Base-by-base conservation (phyloP, 2,797 vertebrate genomes). In the Spondyliosoma cantharus region DNA sequence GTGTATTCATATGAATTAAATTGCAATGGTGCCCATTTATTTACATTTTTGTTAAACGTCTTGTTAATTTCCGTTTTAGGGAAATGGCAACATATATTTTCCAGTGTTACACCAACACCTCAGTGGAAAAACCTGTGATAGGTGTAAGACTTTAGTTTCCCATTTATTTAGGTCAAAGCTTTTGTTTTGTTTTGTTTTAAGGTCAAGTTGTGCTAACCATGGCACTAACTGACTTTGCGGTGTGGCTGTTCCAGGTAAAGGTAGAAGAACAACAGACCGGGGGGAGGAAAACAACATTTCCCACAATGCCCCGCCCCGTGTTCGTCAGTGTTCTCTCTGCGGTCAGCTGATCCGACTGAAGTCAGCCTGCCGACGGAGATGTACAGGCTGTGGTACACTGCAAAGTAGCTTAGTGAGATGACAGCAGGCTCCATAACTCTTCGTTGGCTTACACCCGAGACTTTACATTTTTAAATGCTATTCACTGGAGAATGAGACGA, bases 341-440 rank as follows among this genome's bases (percentile, higher is more conserved):
- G 20, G 56, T 84, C 81, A 78, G 77, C 71, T 87, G 82, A 76
- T 60, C 65, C 16, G 0, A 2, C 48, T 24, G 62, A 74, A 64
- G 42, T 49, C 45, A 5, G 24, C 0, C 20, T 17, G 15, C 8
- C 2, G 22, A 13, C 37, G 32, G 58, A 71, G 46, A 53, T 3
- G 22, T 27, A 14, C 27, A 63, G 7, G 3, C 57, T 58, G 54
- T 1, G 11, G 3, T 6, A 0, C 25, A 1, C 29, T 6, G 50
- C 13, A 71, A 82, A 78, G 79, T 68, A 32, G 70, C 71, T 71
- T 71, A 59, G 49, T 11, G 60, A 3, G 5, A 37, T 45, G 64
- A 74, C 37, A 42, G 48, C 32, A 7, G 66, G 9, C 20, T 7
- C 3, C 32, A 14, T 0, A 4, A 24, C 27, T 20, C 20, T 1